Percentiles rank a stretch among this genome's conserved stretches.
Evolutionary conservation across 2,797 vertebrate species (phyloP).

Genomic region (Sciurus vulgaris): DNA sequence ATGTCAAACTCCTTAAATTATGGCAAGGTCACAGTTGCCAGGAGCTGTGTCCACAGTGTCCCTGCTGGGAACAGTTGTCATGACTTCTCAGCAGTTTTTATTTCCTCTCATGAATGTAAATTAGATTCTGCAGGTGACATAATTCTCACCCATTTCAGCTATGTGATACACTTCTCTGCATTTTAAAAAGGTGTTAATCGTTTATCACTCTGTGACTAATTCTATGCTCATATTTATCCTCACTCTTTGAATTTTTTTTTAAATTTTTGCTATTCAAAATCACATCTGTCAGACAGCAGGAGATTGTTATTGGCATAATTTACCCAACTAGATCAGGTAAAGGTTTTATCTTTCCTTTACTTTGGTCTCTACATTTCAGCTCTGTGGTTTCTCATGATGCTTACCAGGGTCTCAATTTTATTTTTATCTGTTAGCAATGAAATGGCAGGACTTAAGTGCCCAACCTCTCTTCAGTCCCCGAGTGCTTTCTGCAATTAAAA

Average conservation of each 20-base stretch:
- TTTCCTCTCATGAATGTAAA: conserved; percentile 7
- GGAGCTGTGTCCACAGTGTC: background rate
- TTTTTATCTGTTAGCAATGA: background rate
- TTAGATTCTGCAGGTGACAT: background rate
- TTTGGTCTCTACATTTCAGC: background rate
- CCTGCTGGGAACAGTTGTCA: background rate
- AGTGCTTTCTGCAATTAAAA: background rate
- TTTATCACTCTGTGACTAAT: background rate
- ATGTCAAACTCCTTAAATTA: conserved; percentile 7
- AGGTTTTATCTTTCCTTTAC: background rate
- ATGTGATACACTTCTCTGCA: background rate
- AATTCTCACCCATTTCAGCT: conserved; percentile 52
- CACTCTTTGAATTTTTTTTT: background rate
- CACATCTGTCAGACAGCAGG: background rate
- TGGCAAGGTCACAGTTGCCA: background rate
- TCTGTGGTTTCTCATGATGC: background rate
- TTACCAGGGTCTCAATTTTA: background rate
- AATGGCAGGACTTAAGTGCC: background rate
- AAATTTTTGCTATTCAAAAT: background rate
- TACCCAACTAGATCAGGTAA: background rate
- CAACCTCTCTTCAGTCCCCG: background rate
- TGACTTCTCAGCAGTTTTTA: background rate
- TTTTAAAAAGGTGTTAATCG: conserved; percentile 46
- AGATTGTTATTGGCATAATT: background rate
- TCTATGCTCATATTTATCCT: conserved; percentile 25